Percentiles rank a stretch among this genome's conserved stretches.
Conservation (phyloP, 1,140 invertebrate species). For the Drosophila fuyamai region DNA sequence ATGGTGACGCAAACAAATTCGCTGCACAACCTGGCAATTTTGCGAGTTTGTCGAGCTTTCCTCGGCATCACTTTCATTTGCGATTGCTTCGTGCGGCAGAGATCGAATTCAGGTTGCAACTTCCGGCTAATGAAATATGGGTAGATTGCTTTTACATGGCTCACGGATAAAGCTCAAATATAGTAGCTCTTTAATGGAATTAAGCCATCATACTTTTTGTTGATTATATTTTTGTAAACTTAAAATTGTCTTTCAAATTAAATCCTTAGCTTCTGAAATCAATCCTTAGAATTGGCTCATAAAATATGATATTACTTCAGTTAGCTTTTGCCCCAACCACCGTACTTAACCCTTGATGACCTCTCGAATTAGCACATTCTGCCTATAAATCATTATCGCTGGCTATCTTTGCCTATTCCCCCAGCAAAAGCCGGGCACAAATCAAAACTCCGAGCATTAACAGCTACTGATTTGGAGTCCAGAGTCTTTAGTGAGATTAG, state of each 20-base stretch:
- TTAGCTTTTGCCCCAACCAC: not conserved
- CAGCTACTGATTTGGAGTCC: constrained; percentile 32
- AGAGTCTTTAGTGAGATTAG: constrained; percentile 30
- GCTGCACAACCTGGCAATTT: constrained; percentile 48
- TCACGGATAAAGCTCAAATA: not conserved
- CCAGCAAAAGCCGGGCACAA: constrained; percentile 29
- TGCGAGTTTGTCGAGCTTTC: constrained; percentile 32
- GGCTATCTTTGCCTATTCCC: constrained; percentile 19
- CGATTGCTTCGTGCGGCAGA: not conserved
- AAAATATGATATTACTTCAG: constrained; percentile 4
- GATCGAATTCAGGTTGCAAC: constrained; percentile 6
- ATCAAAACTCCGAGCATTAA: constrained; percentile 35
- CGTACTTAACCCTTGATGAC: constrained; percentile 1
- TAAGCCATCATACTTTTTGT: too few species aligned
- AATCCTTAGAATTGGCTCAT: not conserved
- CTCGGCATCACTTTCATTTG: constrained; percentile 43
- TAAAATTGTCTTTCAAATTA: too few species aligned
- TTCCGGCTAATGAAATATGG: not conserved
- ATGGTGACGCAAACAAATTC: constrained; percentile 47
- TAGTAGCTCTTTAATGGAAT: not conserved
- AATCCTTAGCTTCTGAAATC: not conserved
- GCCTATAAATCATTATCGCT: constrained; percentile 25
- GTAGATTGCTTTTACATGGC: not conserved
- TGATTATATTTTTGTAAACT: too few species aligned
- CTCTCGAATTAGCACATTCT: constrained; percentile 6